phyloP scores from a whole-genome alignment of 1,140 invertebrate genomes.

The Whitmania pigra region DNA sequence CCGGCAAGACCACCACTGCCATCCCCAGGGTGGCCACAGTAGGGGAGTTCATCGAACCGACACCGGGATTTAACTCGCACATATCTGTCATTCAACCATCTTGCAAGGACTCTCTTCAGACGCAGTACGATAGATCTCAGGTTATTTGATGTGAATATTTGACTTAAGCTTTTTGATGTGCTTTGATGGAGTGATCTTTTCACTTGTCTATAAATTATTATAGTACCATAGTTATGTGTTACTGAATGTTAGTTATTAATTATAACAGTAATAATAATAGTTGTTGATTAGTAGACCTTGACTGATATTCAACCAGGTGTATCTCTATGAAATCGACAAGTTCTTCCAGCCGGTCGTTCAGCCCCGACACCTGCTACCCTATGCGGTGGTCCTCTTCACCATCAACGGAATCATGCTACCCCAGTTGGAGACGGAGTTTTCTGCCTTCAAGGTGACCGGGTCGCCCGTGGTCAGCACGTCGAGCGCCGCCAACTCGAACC shows the following conservation, averaged over 20 bases:
- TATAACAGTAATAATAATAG: no score
- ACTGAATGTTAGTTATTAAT: neutral
- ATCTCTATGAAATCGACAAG: slow-evolving; percentile 26
- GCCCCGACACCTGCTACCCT: slow-evolving; percentile 21
- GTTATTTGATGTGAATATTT: slow-evolving; percentile 11
- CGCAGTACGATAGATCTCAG: slow-evolving; percentile 25
- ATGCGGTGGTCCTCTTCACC: slow-evolving; percentile 22
- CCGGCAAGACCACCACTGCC: slow-evolving; percentile 19
- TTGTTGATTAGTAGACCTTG: neutral
- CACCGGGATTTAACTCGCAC: slow-evolving; percentile 23
- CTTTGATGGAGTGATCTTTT: neutral
- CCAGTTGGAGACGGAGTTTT: slow-evolving; percentile 3
- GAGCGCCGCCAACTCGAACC: slow-evolving; percentile 11
- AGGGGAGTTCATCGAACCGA: slow-evolving; percentile 26
- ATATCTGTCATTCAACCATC: slow-evolving; percentile 23
- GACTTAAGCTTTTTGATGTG: neutral
- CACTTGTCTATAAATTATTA: neutral
- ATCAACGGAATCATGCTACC: slow-evolving; percentile 5
- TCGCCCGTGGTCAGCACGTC: neutral
- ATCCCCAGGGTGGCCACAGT: slow-evolving; percentile 25
- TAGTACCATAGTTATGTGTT: neutral
- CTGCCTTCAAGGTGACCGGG: neutral
- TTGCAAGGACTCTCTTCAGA: slow-evolving; percentile 21
- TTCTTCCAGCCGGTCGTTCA: slow-evolving; percentile 19
- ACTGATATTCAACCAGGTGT: slow-evolving; percentile 10